phyloP scores from a whole-genome alignment of 2,888 invertebrate genomes.

The Megalurothrips usitatus region DNA sequence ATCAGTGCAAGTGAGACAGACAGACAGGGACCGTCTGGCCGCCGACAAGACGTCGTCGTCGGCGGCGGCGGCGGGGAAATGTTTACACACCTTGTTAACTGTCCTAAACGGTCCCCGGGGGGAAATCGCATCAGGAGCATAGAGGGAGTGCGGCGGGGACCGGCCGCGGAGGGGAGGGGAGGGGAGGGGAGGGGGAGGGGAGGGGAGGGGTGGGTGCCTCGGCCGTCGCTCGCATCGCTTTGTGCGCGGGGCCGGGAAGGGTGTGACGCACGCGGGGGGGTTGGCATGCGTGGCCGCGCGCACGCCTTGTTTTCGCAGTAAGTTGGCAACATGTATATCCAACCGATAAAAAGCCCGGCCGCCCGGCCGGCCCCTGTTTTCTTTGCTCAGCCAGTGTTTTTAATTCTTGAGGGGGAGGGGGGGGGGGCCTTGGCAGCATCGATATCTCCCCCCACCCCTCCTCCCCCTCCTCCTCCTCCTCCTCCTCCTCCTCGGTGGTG shows the following conservation, averaged over 20 bases:
- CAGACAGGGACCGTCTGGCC: too few relatives aligned
- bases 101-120: background rate
- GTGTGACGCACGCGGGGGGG: background rate
- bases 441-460: too few relatives aligned
- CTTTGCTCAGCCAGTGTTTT: background rate
- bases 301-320: background rate
- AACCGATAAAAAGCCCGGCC: background rate
- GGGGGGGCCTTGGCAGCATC: too few relatives aligned
- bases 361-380: too few relatives aligned
- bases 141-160: background rate
- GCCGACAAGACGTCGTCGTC: background rate
- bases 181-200: background rate
- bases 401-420: background rate
- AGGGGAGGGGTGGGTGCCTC: background rate
- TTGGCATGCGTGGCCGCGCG: too few relatives aligned
- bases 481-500: background rate
- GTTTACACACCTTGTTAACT: constrained; percentile 26
- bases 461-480: too few relatives aligned
- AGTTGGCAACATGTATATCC: background rate
- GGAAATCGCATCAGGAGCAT: background rate
- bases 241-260: background rate
- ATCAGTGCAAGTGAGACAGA: too few relatives aligned
- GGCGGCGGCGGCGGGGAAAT: too few relatives aligned
- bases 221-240: background rate
- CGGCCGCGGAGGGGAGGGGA: background rate